A percentile compares a stretch with the other conserved stretches of the same genome.
Conservation (phyloP, 2,888 invertebrate species). For the Drosophila aldrichi region DNA sequence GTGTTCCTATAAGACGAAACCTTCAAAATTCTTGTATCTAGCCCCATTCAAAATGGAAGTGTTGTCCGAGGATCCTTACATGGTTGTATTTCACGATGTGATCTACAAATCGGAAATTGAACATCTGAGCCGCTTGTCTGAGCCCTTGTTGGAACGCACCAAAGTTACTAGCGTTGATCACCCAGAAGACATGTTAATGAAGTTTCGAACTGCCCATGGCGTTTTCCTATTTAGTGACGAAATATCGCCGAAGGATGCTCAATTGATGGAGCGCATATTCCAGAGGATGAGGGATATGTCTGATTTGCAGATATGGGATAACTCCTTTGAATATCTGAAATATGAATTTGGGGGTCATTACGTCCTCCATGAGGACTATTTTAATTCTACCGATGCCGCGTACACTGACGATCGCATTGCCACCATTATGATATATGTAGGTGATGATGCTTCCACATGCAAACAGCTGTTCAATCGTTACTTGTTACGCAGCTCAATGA, state of each 20-base stretch:
- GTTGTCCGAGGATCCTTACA: constrained; percentile 41
- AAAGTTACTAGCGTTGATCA: accelerated
- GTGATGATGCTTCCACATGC: not conserved
- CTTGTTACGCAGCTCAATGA: constrained; percentile 33
- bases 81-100: constrained; percentile 51
- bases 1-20: constrained; percentile 46
- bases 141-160: not conserved
- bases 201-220: constrained; percentile 13
- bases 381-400: accelerated
- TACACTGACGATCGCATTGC: constrained; percentile 38
- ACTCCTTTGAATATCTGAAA: constrained; percentile 10
- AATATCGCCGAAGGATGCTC: accelerated
- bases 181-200: accelerated
- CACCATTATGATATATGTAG: constrained; percentile 54
- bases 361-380: constrained; percentile 28
- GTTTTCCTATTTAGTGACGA: not conserved
- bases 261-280: constrained; percentile 4
- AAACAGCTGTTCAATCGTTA: too few relatives aligned
- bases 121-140: not conserved
- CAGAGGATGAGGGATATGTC: constrained; percentile 30
- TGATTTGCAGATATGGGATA: not conserved
- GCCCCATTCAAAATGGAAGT: constrained; percentile 58
- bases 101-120: constrained; percentile 26
- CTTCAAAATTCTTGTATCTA: constrained; percentile 34
- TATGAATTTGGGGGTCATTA: constrained; percentile 58